Evolutionary conservation across 2,888 invertebrate species (phyloP).

Genomic region (Sarcophaga subvicina): DNA sequence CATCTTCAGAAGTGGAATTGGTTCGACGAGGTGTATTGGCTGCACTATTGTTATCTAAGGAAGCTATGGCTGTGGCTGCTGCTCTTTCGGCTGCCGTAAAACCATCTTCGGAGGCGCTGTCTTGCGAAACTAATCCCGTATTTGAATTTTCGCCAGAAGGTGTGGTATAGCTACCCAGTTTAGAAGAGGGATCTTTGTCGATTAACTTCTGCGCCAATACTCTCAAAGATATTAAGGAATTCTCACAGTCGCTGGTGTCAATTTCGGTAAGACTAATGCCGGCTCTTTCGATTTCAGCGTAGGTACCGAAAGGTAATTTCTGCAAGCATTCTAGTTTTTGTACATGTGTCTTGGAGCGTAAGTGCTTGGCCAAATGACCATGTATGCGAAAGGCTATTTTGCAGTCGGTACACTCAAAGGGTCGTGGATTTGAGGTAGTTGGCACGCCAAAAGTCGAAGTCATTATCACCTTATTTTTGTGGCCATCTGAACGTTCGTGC

Average conservation of each 20-base stretch:
- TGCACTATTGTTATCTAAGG: slow-evolving; percentile 78
- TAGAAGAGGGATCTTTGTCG: slow-evolving; percentile 90
- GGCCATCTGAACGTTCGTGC: slow-evolving; percentile 95
- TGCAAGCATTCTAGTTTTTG: slow-evolving; percentile 96
- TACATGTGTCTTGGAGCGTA: slow-evolving; percentile 97
- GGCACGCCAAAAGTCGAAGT: slow-evolving; percentile 92
- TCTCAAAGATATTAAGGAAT: slow-evolving; percentile 94
- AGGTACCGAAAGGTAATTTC: slow-evolving; percentile 96
- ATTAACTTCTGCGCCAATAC: slow-evolving; percentile 90
- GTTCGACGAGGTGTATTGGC: slow-evolving; percentile 77
- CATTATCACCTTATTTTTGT: slow-evolving; percentile 96
- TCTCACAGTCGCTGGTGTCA: slow-evolving; percentile 97
- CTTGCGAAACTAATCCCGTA: slow-evolving; percentile 75
- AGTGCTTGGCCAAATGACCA: slow-evolving; percentile 97
- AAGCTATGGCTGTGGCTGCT: slow-evolving; percentile 78
- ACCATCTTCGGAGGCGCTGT: slow-evolving; percentile 80
- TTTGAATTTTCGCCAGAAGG: slow-evolving; percentile 77
- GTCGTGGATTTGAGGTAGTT: slow-evolving; percentile 94
- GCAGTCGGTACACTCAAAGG: slow-evolving; percentile 97
- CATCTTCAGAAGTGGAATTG: slow-evolving; percentile 78
- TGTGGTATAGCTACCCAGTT: slow-evolving; percentile 84
- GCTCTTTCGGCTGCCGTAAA: slow-evolving; percentile 78
- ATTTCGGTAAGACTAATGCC: slow-evolving; percentile 96
- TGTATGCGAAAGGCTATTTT: slow-evolving; percentile 98
- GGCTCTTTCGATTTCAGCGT: slow-evolving; percentile 95